phyloP scores from a whole-genome alignment of 2,113 vertebrate genomes.

The Panthera uncia region DNA sequence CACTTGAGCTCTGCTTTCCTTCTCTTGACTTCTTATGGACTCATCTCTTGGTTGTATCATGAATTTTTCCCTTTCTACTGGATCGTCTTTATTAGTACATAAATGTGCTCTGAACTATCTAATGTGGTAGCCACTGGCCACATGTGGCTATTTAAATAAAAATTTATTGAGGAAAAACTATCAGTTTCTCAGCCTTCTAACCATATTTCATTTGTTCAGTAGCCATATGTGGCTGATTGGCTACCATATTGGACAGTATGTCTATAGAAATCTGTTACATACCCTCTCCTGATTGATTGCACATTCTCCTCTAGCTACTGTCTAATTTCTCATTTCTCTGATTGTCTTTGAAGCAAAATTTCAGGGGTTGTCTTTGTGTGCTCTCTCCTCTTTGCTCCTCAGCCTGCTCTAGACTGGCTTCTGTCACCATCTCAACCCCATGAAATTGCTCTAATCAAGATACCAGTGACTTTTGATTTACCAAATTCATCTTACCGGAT shows the following conservation, averaged over 20 bases:
- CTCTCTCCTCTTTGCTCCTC: neutral
- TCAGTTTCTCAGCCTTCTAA: neutral
- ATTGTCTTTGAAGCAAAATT: neutral
- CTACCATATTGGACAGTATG: neutral
- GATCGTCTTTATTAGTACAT: neutral
- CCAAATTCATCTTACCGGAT: neutral
- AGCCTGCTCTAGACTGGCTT: neutral
- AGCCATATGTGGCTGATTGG: neutral
- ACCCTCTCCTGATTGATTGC: neutral
- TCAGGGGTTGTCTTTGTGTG: neutral
- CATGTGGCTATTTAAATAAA: neutral
- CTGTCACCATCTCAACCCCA: neutral
- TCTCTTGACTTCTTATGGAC: constrained; percentile 13
- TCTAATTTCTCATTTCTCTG: neutral
- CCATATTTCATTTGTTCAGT: neutral
- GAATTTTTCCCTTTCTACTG: neutral
- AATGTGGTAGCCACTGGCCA: neutral
- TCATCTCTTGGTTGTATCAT: neutral
- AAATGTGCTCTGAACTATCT: neutral
- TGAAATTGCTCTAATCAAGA: neutral
- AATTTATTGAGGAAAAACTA: neutral
- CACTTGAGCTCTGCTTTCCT: neutral
- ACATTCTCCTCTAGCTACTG: neutral
- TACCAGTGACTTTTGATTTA: neutral
- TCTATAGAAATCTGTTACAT: neutral